Base-by-base conservation (phyloP, 2,797 vertebrate species). In the Pipistrellus kuhlii region DNA sequence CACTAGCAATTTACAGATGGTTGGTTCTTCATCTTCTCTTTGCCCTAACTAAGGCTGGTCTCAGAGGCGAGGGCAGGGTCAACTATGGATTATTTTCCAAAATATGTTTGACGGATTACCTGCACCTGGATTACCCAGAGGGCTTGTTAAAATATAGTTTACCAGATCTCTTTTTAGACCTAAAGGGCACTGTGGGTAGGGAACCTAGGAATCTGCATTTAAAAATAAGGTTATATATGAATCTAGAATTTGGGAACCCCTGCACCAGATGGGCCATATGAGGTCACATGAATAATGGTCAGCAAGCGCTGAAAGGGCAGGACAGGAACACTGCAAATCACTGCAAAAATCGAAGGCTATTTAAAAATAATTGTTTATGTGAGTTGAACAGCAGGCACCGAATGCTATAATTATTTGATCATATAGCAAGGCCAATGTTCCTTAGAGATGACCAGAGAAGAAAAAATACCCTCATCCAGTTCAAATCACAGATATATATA, bases 321-420 rank as follows among this genome's bases (percentile, higher is more conserved):
- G 30, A 2, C 6, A 27, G 32, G 68, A 81, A 84, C 53, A 71
- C 12, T 68, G 62, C 38, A 46, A 48, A 84, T 91, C 46, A 48
- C 62, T 69, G 94, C 9, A 59, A 95, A 90, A 95, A 92, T 91
- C 23, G 1, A 96, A 95, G 53, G 1, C 76, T 95, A 59, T 92
- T 95, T 95, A 91, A 90, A 97, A 95, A 94, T 86, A 95, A 82
- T 94, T 80, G 88, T 89, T 75, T 71, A 91, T 89, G 66, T 76
- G 73, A 95, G 68, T 75, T 57, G 80, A 89, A 73, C 59, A 73
- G 80, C 90, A 94, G 96, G 84, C 86, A 94, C 57, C 73, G 83
- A 89, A 78, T 86, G 62, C 25, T 89, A 78, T 73, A 82, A 90
- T 95, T 95, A 89, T 41, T 88, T 93, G 57, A 91, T 94, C 68